These are phyloP conservation scores for Luehdorfia chinensis DNA, from an alignment of 1,140 invertebrate genomes.

Conservation along the genomic window DNA sequence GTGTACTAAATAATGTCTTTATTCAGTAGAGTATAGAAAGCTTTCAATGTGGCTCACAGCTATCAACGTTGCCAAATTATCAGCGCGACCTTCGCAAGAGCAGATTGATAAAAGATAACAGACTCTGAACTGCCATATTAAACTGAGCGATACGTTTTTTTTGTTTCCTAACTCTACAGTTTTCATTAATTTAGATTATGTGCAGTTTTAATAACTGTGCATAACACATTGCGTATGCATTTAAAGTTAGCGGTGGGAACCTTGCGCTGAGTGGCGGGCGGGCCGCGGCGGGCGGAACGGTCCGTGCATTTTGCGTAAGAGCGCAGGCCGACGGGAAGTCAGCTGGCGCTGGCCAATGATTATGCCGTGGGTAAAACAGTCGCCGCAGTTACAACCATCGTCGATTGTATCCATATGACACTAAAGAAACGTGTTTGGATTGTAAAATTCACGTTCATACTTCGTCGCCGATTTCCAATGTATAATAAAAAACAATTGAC, in stretches of 20 bases:
- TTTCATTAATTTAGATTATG: not conserved
- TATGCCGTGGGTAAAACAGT: conserved; percentile 14
- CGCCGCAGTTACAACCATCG: conserved; percentile 17
- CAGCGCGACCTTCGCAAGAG: conserved; percentile 66
- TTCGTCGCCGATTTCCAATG: conserved; percentile 30
- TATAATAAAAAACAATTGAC: conserved; percentile 42
- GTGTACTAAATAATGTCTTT: not conserved
- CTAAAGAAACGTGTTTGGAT: conserved; percentile 30
- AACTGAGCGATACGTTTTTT: not conserved
- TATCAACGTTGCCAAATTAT: conserved; percentile 41
- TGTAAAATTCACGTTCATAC: conserved; percentile 22
- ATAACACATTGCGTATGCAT: too few relatives aligned
- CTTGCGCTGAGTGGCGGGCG: not conserved
- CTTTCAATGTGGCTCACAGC: conserved; percentile 20
- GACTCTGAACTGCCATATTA: conserved; percentile 23
- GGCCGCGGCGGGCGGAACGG: conserved; percentile 15
- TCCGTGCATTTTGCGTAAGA: conserved; percentile 42
- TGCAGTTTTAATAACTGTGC: too few relatives aligned
- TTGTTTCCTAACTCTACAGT: not conserved
- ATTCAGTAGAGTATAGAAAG: conserved; percentile 22
- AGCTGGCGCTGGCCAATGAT: conserved; percentile 40
- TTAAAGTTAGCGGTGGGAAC: not conserved
- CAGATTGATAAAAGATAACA: conserved; percentile 73
- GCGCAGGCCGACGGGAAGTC: conserved; percentile 43
- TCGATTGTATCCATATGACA: conserved; percentile 23